Conservation (phyloP, 2,888 invertebrate species). For the Agonopterix heracliana region DNA sequence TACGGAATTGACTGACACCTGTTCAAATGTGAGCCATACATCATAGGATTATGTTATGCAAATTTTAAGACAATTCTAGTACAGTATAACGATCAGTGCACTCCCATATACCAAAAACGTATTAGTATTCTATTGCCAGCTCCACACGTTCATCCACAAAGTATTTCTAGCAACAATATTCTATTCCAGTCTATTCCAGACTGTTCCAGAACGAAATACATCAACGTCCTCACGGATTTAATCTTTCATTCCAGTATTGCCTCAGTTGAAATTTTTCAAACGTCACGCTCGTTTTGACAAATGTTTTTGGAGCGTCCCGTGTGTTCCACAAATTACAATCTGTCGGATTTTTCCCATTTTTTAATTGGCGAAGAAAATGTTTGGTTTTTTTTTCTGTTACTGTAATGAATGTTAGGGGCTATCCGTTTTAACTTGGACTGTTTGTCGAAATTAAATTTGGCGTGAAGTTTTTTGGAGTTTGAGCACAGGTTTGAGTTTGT, state of each 20-base stretch:
- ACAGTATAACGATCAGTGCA: too few species aligned
- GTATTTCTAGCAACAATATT: too few species aligned
- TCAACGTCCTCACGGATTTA: slow-evolving; percentile 33
- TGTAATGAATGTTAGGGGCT: background rate
- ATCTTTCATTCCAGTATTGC: slow-evolving; percentile 60
- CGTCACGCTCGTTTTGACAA: slow-evolving; percentile 49
- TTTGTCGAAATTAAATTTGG: background rate
- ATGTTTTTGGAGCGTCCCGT: slow-evolving; percentile 37
- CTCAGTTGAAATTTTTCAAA: slow-evolving; percentile 54
- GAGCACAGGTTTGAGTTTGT: too few species aligned
- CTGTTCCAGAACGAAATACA: background rate
- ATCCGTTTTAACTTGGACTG: background rate
- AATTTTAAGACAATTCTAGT: too few species aligned
- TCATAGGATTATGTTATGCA: too few species aligned
- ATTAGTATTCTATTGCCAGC: too few species aligned
- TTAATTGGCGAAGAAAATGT: slow-evolving; percentile 36
- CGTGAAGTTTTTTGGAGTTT: background rate
- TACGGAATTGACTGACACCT: too few species aligned
- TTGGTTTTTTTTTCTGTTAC: background rate
- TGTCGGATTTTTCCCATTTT: slow-evolving; percentile 26
- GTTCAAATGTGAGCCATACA: too few species aligned
- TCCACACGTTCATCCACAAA: too few species aligned
- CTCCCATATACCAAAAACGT: too few species aligned
- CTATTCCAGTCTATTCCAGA: too few species aligned
- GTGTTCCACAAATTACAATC: slow-evolving; percentile 29